Evolutionary conservation across 2,888 invertebrate species (phyloP).

Genomic region (Neoitamus cyanurus): DNA sequence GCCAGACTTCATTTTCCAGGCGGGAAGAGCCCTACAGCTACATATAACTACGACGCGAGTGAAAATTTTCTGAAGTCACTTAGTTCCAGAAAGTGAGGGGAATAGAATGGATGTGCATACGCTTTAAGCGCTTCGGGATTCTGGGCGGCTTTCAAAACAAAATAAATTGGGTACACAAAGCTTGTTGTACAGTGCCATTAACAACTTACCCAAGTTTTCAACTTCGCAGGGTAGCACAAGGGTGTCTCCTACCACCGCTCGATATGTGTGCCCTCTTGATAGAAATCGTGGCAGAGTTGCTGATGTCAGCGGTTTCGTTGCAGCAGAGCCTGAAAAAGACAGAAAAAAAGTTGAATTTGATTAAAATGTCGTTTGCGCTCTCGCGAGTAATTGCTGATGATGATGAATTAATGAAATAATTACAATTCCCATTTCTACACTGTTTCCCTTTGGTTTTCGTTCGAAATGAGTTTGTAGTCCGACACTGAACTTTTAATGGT

Average conservation of each 20-base stretch:
- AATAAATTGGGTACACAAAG: slow-evolving; percentile 5
- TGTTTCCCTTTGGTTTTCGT: background rate
- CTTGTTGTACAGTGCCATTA: slow-evolving; percentile 28
- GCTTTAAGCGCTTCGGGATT: background rate
- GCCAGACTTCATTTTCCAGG: slow-evolving; percentile 3
- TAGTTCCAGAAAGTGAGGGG: background rate
- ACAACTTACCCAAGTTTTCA: slow-evolving; percentile 78
- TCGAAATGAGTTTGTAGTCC: background rate
- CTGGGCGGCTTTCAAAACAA: background rate
- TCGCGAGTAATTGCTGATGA: background rate
- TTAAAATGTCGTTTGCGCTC: background rate
- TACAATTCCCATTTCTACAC: background rate
- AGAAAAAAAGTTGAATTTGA: background rate
- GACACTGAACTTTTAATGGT: background rate
- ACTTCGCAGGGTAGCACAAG: slow-evolving; percentile 84
- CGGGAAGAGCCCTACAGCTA: background rate
- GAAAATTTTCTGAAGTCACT: slow-evolving; percentile 12
- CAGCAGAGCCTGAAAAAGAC: slow-evolving; percentile 57
- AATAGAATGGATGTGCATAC: background rate
- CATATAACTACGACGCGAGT: background rate
- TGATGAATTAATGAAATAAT: background rate
- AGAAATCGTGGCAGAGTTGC: slow-evolving; percentile 72
- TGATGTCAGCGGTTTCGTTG: slow-evolving; percentile 60
- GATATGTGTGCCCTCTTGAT: slow-evolving; percentile 80
- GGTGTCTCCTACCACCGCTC: slow-evolving; percentile 82